phyloP scores from a whole-genome alignment of 2,113 vertebrate species.

The Sapajus apella region DNA sequence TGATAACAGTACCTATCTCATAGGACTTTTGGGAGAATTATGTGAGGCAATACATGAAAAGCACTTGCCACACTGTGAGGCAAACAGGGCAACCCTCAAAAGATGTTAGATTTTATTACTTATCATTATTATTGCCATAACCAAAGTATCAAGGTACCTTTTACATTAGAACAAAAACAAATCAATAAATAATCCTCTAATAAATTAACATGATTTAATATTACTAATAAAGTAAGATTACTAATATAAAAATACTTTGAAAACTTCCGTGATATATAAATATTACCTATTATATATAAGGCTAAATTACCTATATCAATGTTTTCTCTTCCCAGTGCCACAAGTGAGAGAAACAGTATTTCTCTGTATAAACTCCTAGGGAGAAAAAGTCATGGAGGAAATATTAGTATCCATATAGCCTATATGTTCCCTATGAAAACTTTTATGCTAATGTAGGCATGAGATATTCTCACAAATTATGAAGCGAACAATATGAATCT shows the following conservation, averaged over 20 bases:
- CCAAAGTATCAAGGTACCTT: constrained; percentile 25
- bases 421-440: background rate
- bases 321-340: constrained; percentile 96
- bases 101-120: constrained; percentile 28
- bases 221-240: constrained; percentile 12
- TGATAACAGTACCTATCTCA: background rate
- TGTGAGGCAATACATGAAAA: background rate
- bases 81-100: background rate
- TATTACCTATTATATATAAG: constrained; percentile 7
- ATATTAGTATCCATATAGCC: constrained; percentile 26
- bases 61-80: background rate
- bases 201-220: constrained; percentile 11
- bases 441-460: background rate
- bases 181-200: background rate
- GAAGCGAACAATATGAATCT: background rate
- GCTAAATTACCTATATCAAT: constrained; percentile 94
- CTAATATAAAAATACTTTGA: background rate
- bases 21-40: background rate
- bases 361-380: constrained; percentile 98
- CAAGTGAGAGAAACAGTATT: constrained; percentile 95
- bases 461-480: background rate
- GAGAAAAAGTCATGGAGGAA: background rate
- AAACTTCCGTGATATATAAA: constrained; percentile 11
- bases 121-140: background rate
- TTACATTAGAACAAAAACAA: constrained; percentile 22